phyloP scores from a whole-genome alignment of 2,113 vertebrate species.

The Puma concolor region DNA sequence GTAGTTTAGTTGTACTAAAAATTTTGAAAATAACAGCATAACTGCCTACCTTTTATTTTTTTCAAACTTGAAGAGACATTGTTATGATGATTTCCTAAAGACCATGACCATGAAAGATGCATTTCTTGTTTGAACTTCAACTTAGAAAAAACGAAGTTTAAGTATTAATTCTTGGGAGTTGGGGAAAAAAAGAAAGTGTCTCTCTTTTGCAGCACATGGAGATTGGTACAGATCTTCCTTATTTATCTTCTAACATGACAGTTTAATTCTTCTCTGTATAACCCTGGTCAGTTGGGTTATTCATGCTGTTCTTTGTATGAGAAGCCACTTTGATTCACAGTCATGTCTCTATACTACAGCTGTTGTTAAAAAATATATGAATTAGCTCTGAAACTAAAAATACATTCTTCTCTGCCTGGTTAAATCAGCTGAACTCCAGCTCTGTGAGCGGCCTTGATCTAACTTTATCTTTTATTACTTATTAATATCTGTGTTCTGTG shows the following conservation, averaged over 20 bases:
- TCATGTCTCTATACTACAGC: not conserved
- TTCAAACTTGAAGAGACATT: not conserved
- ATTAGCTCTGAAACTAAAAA: conserved; percentile 53
- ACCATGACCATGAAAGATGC: not conserved
- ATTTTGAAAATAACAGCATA: not conserved
- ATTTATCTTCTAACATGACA: not conserved
- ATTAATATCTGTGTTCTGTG: conserved; percentile 55
- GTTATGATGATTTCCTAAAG: not conserved
- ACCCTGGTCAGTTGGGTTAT: not conserved
- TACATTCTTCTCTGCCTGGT: not conserved
- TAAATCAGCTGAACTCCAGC: not conserved
- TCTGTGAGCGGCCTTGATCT: not conserved
- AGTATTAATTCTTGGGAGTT: not conserved
- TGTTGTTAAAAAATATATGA: conserved; percentile 33
- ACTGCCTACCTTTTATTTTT: not conserved
- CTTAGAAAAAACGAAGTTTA: not conserved
- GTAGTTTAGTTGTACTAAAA: not conserved
- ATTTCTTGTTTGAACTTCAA: not conserved
- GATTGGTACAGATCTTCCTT: not conserved
- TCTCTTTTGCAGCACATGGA: not conserved
- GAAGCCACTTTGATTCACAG: not conserved
- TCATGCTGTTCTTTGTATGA: not conserved
- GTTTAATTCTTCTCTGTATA: not conserved
- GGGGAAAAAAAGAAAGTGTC: not conserved
- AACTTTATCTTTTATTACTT: conserved; percentile 51